These are phyloP conservation scores for Psix sp. DNA, from an alignment of 1,140 invertebrate species.

Conservation along the genomic window DNA sequence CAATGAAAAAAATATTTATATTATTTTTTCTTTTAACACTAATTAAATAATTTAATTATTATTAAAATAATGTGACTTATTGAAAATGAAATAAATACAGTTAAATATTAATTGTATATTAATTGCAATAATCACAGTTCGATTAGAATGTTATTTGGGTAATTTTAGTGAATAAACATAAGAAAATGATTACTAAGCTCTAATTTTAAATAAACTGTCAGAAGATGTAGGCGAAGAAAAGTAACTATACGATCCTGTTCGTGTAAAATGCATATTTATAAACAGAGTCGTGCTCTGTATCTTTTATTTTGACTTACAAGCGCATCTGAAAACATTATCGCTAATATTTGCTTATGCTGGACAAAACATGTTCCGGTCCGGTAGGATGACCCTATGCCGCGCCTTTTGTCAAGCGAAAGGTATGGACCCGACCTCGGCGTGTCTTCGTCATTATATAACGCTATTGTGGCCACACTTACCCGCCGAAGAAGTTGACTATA, in stretches of 20 bases:
- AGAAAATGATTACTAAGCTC: no score
- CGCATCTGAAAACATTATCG: conserved; percentile 69
- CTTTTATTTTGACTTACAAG: conserved; percentile 67
- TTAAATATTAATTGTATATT: no score
- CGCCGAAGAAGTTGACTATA: conserved; percentile 71
- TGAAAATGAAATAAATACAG: no score
- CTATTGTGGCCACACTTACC: conserved; percentile 77
- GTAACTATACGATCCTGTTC: conserved; percentile 30
- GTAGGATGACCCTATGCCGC: conserved; percentile 77
- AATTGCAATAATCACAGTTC: no score
- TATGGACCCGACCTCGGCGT: conserved; percentile 68
- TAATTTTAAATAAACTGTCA: no score
- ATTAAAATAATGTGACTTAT: no score
- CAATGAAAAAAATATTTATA: no score
- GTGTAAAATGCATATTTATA: conserved; percentile 56
- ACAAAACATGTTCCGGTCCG: conserved; percentile 78
- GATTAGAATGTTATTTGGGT: no score
- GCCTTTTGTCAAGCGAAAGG: conserved; percentile 77
- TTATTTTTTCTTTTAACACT: no score
- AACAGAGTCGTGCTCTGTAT: conserved; percentile 37
- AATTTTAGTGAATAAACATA: no score
- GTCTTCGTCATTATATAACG: conserved; percentile 78
- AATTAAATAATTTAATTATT: no score
- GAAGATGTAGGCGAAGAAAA: conserved; percentile 22
- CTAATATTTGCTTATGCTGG: conserved; percentile 70